Evolutionary conservation across 1,140 invertebrate genomes (phyloP).

Genomic region (Augochlora pura): DNA sequence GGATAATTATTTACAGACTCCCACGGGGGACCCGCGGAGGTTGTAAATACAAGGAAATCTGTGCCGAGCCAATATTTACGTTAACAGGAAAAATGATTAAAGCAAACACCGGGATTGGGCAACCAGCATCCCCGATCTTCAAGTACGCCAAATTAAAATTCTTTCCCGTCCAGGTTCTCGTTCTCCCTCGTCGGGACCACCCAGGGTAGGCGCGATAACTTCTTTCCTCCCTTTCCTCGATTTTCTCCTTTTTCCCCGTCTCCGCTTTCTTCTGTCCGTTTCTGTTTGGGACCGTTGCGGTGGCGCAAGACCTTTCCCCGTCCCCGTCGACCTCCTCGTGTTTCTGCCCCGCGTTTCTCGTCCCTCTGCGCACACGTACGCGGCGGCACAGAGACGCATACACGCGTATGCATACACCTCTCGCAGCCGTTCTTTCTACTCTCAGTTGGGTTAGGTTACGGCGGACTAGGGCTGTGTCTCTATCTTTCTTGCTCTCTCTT

Average conservation of each 20-base stretch:
- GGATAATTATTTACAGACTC: not conserved
- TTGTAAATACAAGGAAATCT: not conserved
- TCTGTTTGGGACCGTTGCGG: conserved; percentile 36
- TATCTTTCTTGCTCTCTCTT: not conserved
- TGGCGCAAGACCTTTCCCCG: conserved; percentile 49
- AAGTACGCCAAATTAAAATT: not conserved
- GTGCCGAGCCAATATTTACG: not conserved
- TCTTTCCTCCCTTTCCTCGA: conserved; percentile 56
- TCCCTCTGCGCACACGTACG: conserved; percentile 14
- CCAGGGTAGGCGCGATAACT: conserved; percentile 49
- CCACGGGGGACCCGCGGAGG: not conserved
- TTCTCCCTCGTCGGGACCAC: conserved; percentile 27
- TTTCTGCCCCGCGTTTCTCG: conserved; percentile 12
- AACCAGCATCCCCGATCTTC: not conserved
- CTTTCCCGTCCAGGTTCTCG: not conserved
- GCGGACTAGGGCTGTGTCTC: conserved; percentile 26
- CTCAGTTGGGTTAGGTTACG: conserved; percentile 57
- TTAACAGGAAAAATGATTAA: not conserved
- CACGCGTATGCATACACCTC: conserved; percentile 20
- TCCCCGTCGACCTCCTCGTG: conserved; percentile 37
- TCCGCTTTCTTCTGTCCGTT: conserved; percentile 37
- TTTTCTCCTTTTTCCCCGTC: conserved; percentile 53
- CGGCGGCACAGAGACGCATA: not conserved
- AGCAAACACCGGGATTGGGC: not conserved
- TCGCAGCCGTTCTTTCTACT: conserved; percentile 50